Conservation (phyloP, 2,113 vertebrate genomes). For the Cavia porcellus region DNA sequence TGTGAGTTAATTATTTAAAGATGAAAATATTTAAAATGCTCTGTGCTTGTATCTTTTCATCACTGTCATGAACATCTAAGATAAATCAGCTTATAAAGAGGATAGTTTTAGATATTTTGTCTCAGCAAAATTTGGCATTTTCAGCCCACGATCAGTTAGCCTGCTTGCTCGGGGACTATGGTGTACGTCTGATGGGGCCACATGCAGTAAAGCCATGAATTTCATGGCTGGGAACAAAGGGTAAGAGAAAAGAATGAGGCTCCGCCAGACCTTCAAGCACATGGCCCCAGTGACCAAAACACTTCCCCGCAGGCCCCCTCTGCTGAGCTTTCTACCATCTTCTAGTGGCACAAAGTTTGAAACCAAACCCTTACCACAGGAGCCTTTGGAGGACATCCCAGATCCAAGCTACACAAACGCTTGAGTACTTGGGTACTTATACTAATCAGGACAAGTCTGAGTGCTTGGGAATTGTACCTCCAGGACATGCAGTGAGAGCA, state of each 20-base stretch:
- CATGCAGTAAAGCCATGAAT: not conserved
- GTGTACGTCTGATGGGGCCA: not conserved
- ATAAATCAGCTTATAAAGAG: not conserved
- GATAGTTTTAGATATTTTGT: not conserved
- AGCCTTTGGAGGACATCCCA: not conserved
- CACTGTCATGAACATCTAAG: not conserved
- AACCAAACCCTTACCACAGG: not conserved
- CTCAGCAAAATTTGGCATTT: not conserved
- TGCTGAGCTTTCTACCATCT: not conserved
- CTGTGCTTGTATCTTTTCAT: not conserved
- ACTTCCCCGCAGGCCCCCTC: not conserved
- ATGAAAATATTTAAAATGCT: not conserved
- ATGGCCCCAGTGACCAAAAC: too few species aligned
- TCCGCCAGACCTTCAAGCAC: not conserved
- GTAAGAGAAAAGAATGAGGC: too few species aligned
- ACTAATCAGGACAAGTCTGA: not conserved
- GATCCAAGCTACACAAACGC: not conserved
- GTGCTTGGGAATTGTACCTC: accelerated
- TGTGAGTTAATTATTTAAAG: not conserved
- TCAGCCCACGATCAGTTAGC: not conserved
- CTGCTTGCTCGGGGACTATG: not conserved
- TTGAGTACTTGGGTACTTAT: accelerated
- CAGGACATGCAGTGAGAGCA: too few species aligned
- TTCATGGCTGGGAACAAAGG: not conserved
- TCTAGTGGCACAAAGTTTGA: not conserved